phyloP scores from a whole-genome alignment of 1,140 invertebrate genomes.

The Thereuonema tuberculata region DNA sequence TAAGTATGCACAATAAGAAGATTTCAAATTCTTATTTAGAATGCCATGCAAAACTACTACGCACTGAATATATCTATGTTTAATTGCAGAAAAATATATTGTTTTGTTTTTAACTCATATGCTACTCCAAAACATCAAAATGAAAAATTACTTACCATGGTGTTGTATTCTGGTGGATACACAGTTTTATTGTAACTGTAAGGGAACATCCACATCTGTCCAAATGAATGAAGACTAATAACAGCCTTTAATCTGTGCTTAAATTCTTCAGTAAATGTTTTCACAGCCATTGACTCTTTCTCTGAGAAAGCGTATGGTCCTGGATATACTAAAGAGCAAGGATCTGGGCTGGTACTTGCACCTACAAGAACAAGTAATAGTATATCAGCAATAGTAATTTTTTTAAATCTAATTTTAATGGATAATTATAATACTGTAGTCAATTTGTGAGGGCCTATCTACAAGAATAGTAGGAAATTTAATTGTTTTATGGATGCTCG shows the following conservation, averaged over 20 bases:
- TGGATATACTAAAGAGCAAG: slow-evolving; percentile 10
- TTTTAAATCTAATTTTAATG: slow-evolving; percentile 10
- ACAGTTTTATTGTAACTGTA: slow-evolving; percentile 65
- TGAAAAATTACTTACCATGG: slow-evolving; percentile 12
- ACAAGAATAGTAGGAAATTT: too few species aligned
- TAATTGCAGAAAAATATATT: too few species aligned
- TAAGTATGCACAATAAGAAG: too few species aligned
- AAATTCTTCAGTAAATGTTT: background rate
- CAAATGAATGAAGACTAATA: background rate
- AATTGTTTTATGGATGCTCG: too few species aligned
- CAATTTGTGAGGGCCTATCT: too few species aligned
- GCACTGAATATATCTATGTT: too few species aligned
- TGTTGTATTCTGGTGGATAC: slow-evolving; percentile 31
- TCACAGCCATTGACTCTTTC: background rate
- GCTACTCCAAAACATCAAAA: too few species aligned
- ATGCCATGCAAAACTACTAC: too few species aligned
- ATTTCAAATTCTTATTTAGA: too few species aligned
- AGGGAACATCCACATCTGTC: slow-evolving; percentile 66
- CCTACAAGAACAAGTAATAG: slow-evolving; percentile 12
- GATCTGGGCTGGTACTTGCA: slow-evolving; percentile 9
- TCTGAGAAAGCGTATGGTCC: background rate
- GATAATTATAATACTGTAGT: too few species aligned
- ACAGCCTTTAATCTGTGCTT: background rate
- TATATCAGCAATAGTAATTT: background rate
- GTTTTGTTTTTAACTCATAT: too few species aligned